A percentile compares a stretch with the other conserved stretches of the same genome.
phyloP scores from a whole-genome alignment of 2,888 invertebrate species.

The Xylota segnis region DNA sequence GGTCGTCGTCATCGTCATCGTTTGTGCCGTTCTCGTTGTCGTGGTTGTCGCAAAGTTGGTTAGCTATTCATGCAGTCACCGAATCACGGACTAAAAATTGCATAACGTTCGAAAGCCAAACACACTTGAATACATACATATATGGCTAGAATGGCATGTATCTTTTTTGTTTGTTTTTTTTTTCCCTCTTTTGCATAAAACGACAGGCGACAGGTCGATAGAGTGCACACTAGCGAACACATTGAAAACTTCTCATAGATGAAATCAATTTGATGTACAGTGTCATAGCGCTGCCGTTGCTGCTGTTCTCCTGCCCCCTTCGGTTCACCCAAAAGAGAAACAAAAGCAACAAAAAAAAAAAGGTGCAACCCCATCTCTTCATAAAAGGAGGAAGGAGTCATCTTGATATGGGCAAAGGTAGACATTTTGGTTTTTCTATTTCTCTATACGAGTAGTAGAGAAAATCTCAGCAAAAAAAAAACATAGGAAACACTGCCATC shows the following conservation, averaged over 20 bases:
- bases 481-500: conserved; percentile 1
- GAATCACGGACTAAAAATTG: conserved; percentile 75
- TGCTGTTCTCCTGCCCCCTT: conserved; percentile 24
- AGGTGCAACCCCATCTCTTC: conserved; percentile 58
- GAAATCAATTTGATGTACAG: conserved; percentile 77
- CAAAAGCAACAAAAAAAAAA: conserved; percentile 8
- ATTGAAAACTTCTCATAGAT: conserved; percentile 76
- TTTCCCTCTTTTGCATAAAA: conserved; percentile 61
- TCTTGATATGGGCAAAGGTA: conserved; percentile 71
- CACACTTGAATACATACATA: conserved; percentile 18
- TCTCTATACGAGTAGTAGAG: conserved; percentile 20
- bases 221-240: conserved; percentile 65
- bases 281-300: conserved; percentile 72
- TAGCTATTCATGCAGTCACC: conserved; percentile 75
- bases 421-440: conserved; percentile 50
- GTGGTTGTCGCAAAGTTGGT: conserved; percentile 69
- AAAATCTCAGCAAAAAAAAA: conserved; percentile 37
- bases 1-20: conserved; percentile 64
- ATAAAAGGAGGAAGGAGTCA: conserved; percentile 72
- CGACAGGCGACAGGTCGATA: conserved; percentile 76
- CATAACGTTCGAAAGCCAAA: conserved; percentile 61
- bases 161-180: conserved; percentile 15
- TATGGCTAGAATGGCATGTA: conserved; percentile 47
- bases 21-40: conserved; percentile 51
- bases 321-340: conserved; percentile 14